Conservation (phyloP, 1,140 invertebrate species). For the Hyles vespertilio region DNA sequence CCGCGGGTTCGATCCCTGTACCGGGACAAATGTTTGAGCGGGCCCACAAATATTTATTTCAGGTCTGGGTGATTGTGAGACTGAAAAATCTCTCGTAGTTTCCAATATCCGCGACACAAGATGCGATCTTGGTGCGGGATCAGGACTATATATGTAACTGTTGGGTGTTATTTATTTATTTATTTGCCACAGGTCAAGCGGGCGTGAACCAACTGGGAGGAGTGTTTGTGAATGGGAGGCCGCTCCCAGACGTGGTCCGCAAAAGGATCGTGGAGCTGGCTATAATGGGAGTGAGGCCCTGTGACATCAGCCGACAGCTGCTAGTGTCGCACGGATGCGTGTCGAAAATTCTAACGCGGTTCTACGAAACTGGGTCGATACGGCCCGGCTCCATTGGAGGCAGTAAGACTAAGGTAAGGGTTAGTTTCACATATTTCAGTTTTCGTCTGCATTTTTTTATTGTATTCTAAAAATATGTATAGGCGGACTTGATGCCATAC, state of each 20-base stretch:
- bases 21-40: no score
- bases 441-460: no score
- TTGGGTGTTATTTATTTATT: background rate
- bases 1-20: no score
- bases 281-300: conserved; percentile 92
- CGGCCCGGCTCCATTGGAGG: conserved; percentile 93
- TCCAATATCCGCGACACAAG: no score
- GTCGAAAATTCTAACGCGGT: conserved; percentile 97
- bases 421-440: no score
- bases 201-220: conserved; percentile 97
- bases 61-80: no score
- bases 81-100: no score
- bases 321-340: conserved; percentile 94
- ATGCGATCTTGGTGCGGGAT: no score
- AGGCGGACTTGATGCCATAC: no score
- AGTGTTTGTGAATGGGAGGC: conserved; percentile 96
- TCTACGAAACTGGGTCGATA: conserved; percentile 96
- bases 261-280: conserved; percentile 95
- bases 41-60: no score
- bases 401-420: conserved; percentile 91
- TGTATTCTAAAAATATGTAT: no score
- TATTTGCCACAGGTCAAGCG: conserved; percentile 85
- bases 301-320: conserved; percentile 96
- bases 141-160: no score
- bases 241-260: conserved; percentile 94